Evolutionary conservation across 2,113 vertebrate species (phyloP).

Genomic region (Amphiprion percula): DNA sequence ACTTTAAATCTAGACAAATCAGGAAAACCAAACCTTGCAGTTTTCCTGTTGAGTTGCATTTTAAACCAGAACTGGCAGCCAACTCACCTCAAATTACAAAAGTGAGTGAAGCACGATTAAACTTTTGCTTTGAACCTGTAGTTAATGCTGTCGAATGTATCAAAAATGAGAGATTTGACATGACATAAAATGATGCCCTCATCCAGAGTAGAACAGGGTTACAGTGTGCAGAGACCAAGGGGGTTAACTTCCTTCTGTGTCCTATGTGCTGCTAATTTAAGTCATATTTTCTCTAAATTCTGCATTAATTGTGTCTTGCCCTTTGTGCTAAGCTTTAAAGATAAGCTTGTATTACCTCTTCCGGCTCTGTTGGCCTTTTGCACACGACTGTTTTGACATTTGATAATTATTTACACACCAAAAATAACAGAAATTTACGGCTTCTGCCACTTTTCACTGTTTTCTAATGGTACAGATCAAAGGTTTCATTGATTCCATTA

Average conservation of each 20-base stretch:
- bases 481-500: no score
- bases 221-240: background rate
- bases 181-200: constrained; percentile 5
- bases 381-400: background rate
- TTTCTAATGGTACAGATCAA: background rate
- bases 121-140: background rate
- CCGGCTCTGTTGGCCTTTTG: background rate
- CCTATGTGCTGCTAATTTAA: background rate
- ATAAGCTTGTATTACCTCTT: background rate
- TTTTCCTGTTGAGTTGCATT: background rate
- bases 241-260: background rate
- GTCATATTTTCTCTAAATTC: background rate
- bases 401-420: background rate
- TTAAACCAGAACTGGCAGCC: constrained; percentile 9
- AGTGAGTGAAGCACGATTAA: constrained; percentile 8
- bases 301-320: background rate
- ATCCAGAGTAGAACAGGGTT: background rate
- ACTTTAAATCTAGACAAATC: background rate
- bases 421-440: background rate
- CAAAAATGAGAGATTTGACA: constrained; percentile 9
- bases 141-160: background rate
- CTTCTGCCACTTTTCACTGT: background rate
- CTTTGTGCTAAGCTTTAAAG: background rate
- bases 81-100: constrained; percentile 10
- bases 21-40: background rate